These are phyloP conservation scores for Hydrozoanthus tunicans DNA, from an alignment of 64 coral and sea anemone species.

Conservation along the genomic window DNA sequence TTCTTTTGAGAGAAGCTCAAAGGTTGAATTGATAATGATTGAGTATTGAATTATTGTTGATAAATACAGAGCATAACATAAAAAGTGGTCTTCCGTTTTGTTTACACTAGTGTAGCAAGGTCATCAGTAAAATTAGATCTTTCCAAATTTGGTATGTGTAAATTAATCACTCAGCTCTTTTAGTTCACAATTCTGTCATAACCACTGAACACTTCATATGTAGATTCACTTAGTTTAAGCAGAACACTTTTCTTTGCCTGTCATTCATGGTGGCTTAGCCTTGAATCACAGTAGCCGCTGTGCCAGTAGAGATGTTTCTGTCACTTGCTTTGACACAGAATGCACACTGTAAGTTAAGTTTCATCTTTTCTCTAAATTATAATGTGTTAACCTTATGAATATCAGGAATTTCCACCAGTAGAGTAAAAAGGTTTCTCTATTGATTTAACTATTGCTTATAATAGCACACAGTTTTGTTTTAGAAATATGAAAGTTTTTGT, in stretches of 20 bases:
- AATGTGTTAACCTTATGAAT: neutral
- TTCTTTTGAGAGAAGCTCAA: neutral
- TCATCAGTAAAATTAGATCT: constrained; percentile 60
- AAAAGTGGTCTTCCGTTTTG: neutral
- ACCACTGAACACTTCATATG: neutral
- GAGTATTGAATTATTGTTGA: neutral
- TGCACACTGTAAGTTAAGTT: constrained; percentile 20
- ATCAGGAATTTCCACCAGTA: neutral
- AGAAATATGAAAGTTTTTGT: neutral
- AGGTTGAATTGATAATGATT: neutral
- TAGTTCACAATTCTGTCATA: neutral
- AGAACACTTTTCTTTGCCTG: neutral
- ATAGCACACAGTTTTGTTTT: neutral
- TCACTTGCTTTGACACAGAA: constrained; percentile 6
- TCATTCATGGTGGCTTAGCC: neutral
- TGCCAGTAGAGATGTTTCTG: neutral
- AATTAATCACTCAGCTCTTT: neutral
- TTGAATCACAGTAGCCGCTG: neutral
- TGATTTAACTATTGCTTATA: neutral
- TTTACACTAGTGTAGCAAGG: constrained; percentile 2
- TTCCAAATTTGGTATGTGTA: constrained; percentile 51
- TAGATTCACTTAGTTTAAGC: neutral
- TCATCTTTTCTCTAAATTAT: neutral
- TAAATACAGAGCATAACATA: neutral
- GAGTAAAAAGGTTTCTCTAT: neutral